Percentiles rank a stretch among this genome's conserved stretches.
Conservation (phyloP, 1,140 invertebrate genomes). For the Stenopsyche tienmushanensis region DNA sequence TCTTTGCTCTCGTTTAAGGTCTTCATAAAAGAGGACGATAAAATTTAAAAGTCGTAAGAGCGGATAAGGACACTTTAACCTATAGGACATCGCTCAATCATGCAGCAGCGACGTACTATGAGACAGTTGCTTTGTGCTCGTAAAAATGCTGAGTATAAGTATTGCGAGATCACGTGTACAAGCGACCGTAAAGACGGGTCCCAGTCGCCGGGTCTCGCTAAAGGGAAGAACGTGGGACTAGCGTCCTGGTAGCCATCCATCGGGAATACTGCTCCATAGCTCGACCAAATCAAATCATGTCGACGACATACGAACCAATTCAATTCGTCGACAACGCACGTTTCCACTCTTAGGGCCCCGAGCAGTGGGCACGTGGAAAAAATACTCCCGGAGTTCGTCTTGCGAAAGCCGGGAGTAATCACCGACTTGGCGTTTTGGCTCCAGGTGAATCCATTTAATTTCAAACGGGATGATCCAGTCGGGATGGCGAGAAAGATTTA, state of each 20-base stretch:
- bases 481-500: too few species aligned
- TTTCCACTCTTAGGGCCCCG: not conserved
- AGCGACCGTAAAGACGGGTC: slow-evolving; percentile 8
- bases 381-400: not conserved
- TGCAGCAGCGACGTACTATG: not conserved
- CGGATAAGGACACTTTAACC: not conserved
- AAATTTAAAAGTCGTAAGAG: slow-evolving; percentile 1
- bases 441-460: too few species aligned
- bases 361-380: not conserved
- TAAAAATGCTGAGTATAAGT: not conserved
- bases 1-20: not conserved
- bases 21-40: not conserved
- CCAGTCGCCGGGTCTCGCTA: slow-evolving; percentile 1
- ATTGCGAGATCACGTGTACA: not conserved
- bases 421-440: too few species aligned
- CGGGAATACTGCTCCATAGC: slow-evolving; percentile 4
- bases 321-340: slow-evolving; percentile 9
- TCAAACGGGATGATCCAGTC: not conserved
- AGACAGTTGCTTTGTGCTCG: not conserved
- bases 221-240: slow-evolving; percentile 11
- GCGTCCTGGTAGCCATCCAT: not conserved
- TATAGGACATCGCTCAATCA: not conserved
- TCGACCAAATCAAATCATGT: slow-evolving; percentile 17
- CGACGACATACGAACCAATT: slow-evolving; percentile 19
- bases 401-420: too few species aligned